Base-by-base conservation (phyloP, 2,797 vertebrate genomes). In the Clamator glandarius region DNA sequence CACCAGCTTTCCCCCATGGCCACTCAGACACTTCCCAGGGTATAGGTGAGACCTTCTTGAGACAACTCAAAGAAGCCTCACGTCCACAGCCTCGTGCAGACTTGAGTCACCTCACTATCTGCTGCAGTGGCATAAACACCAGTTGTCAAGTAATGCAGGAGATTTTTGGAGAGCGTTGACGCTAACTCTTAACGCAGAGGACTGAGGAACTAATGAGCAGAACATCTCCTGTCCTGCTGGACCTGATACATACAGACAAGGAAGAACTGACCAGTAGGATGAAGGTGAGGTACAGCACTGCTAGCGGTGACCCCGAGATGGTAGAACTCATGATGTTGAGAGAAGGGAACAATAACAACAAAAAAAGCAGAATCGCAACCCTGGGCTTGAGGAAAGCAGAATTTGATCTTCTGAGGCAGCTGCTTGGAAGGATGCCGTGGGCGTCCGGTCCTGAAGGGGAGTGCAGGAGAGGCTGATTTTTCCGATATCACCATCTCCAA, bases 11-110 rank as follows among this genome's bases (percentile, higher is more conserved):
- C 29, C 46, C 18, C 14, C 6, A 3, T 52, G 59, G 35, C 19
- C 2, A 2, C 2, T 1, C 24, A 28, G 11, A n/a, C 5, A 24
- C 9, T 46, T 18, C 18, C 41, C 1, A 2, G 46, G 21, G 21
- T 18, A 11, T 26, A 63, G 28, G 35, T 23, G 41, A 63, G 28
- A 23, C 14, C 28, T n/a, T n/a, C n/a, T 82, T 62, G 39, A 35
- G 26, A 31, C 48, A 54, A 8, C 13, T 31, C 17, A 25, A 44
- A 44, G 48, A 36, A 46, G 7, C 39, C 39, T 72, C 17, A 18
- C 19, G 28, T 73, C 28, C 58, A 23, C 50, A 55, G 41, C 17
- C 18, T 57, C 28, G 18, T 63, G 33, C 33, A 41, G 51, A 7
- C 15, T 28, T n/a, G 42, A 50, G 33, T 41, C 6, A 5, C 29